Evolutionary conservation across 2,797 vertebrate species (phyloP).

Genomic region (Clangula hyemalis): DNA sequence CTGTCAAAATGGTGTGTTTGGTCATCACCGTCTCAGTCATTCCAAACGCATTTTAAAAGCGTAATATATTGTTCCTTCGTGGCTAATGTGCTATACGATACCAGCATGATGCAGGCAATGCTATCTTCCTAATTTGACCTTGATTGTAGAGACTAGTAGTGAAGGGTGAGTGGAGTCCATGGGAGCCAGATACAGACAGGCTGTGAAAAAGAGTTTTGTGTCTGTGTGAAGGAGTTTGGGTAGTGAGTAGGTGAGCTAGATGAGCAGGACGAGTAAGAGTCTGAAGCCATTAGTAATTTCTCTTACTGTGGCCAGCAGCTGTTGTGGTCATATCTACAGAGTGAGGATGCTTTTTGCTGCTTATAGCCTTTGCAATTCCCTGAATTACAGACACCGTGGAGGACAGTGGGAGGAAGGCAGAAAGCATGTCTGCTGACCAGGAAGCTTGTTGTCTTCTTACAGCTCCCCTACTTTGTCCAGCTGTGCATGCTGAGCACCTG

Average conservation of each 20-base stretch:
- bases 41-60: neutral
- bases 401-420: constrained; percentile 3
- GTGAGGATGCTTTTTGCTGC: neutral
- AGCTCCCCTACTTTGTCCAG: neutral
- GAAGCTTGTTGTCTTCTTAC: constrained; percentile 16
- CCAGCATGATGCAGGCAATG: neutral
- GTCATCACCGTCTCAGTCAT: neutral
- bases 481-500: neutral
- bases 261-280: neutral
- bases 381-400: neutral
- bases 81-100: neutral
- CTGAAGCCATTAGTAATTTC: neutral
- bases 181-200: neutral
- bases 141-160: neutral
- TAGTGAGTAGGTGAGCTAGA: neutral
- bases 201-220: neutral
- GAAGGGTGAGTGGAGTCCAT: neutral
- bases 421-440: constrained; percentile 13
- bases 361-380: neutral
- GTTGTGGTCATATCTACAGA: neutral
- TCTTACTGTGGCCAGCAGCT: neutral
- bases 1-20: neutral
- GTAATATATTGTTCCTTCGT: neutral
- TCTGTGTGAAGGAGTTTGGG: neutral
- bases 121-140: neutral